Evolutionary conservation across 2,797 vertebrate genomes (phyloP).

Genomic region (Atherinosoma microstoma): DNA sequence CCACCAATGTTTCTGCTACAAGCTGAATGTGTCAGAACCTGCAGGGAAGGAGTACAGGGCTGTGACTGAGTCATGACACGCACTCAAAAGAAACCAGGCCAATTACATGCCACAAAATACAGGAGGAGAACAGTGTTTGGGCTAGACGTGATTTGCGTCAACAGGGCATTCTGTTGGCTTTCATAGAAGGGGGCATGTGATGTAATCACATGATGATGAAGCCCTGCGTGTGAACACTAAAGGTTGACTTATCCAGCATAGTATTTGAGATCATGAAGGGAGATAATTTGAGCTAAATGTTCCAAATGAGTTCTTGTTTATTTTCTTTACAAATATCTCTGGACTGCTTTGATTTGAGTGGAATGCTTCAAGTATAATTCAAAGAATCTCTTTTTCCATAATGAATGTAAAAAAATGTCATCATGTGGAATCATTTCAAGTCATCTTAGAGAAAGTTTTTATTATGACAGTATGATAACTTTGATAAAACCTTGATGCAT

Average conservation of each 20-base stretch:
- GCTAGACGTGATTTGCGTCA: slow-evolving; percentile 27
- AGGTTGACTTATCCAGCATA: slow-evolving; percentile 5
- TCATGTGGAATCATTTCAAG: not conserved
- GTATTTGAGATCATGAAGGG: slow-evolving; percentile 23
- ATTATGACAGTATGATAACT: slow-evolving; percentile 1
- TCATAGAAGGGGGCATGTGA: slow-evolving; percentile 23
- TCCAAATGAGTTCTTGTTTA: not conserved
- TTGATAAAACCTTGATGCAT: slow-evolving; percentile 2
- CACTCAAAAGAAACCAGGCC: slow-evolving; percentile 1
- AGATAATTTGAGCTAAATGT: slow-evolving; percentile 11
- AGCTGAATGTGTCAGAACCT: slow-evolving; percentile 60
- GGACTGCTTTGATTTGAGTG: not conserved
- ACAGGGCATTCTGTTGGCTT: slow-evolving; percentile 20
- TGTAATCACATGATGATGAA: slow-evolving; percentile 27
- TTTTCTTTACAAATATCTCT: not conserved
- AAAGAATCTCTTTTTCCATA: not conserved
- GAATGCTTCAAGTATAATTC: not conserved
- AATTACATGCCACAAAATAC: slow-evolving; percentile 31
- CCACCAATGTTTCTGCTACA: slow-evolving; percentile 41
- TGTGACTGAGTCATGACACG: slow-evolving; percentile 57
- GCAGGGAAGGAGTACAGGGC: slow-evolving; percentile 31
- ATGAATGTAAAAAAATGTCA: not conserved
- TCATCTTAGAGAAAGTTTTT: slow-evolving; percentile 1
- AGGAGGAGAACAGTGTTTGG: slow-evolving; percentile 38
- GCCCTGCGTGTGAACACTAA: slow-evolving; percentile 10